Base-by-base conservation (phyloP, 2,797 vertebrate genomes). In the Siniperca undulata region DNA sequence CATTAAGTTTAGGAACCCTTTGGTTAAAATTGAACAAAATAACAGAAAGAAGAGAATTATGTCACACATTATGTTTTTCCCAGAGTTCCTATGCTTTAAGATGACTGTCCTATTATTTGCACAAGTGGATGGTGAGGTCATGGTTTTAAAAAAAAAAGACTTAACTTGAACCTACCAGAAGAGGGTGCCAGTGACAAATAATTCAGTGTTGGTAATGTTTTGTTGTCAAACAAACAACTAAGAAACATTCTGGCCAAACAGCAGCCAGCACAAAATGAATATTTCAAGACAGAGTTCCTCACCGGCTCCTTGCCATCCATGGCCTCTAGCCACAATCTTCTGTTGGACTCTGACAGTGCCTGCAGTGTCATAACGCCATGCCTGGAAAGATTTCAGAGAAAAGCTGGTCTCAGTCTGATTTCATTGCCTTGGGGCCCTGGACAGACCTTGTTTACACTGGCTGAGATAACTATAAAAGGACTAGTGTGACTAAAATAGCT, bases 301-400 rank as follows among this genome's bases (percentile, higher is more conserved):
- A 99, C 99, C 87, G 98, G 99, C 92, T 99, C 99, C 78, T 99
- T 99, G 85, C 99, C 98, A 90, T 99, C 99, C 99, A 99, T 99
- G 85, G 99, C 99, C 94, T 99, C 98, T 0, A 99, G 96, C 99
- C 99, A 99, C 80, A 98, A 94, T 82, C 98, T 97, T 88, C 99
- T 95, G 93, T 98, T 99, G 73, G 97, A 96, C 94, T 99, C 98
- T 48, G 99, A 99, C 92, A 97, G 96, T 34, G 98, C 98, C 92
- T 99, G 99, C 34, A 99, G 93, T 0, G 98, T 99, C 91, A 99
- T 97, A 83, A 99, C 97, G 70, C 98, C 98, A 75, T 98, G 97
- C 91, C 99, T 99, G 92, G 81, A 91, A 86, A 83, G 81, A 86
- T 89, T 89, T 88, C 85, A 86, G 72, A 93, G 90, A 95, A 85